Conservation (phyloP, 2,797 vertebrate species). For the Basileuterus tristriatus region DNA sequence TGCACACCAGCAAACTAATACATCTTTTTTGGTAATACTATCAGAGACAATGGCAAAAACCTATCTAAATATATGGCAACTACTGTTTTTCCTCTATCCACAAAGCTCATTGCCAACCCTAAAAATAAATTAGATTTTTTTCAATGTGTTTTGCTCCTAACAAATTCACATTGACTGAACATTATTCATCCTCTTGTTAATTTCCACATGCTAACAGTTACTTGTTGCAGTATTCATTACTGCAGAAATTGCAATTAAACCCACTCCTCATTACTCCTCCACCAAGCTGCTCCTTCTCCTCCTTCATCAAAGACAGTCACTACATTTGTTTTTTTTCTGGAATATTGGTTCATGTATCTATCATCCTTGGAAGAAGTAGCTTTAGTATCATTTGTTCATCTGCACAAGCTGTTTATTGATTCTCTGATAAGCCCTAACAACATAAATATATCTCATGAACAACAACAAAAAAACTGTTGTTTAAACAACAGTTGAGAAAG, state of each 20-base stretch:
- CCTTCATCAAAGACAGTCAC: not conserved
- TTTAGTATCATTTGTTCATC: not conserved
- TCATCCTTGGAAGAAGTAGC: not conserved
- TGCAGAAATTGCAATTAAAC: conserved; percentile 8
- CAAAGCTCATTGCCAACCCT: not conserved
- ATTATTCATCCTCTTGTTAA: not conserved
- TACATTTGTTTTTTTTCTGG: not conserved
- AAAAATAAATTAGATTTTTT: not conserved
- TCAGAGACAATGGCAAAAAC: not conserved
- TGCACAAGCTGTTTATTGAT: not conserved
- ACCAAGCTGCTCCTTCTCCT: not conserved
- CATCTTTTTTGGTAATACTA: not conserved
- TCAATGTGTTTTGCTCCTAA: not conserved
- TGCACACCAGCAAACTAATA: not conserved
- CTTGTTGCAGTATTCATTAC: not conserved
- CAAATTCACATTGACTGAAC: not conserved
- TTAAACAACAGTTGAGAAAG: not conserved
- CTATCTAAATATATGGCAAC: not conserved
- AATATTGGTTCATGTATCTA: not conserved
- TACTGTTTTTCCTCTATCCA: not conserved
- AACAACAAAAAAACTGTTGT: not conserved
- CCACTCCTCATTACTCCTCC: not conserved
- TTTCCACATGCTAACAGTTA: not conserved
- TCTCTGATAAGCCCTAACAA: not conserved
- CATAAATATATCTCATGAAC: not conserved